Evolutionary conservation across 2,797 vertebrate genomes (phyloP), one percentile per base, ranked within the genome.

Genomic region (Pelochelys cantorii): DNA sequence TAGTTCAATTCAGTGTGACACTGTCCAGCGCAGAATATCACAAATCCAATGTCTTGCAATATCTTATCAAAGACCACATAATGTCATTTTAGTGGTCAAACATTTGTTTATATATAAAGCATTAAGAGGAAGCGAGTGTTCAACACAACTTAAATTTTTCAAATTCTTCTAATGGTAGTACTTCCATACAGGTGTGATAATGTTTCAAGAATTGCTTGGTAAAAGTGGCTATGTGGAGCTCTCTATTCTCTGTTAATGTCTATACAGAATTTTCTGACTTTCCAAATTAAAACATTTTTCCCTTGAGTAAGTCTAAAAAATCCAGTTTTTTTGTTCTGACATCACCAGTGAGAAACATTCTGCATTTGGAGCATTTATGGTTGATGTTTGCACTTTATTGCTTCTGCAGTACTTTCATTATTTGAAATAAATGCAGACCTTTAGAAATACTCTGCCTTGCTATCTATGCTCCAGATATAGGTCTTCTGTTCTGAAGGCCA

Each of bases 341-440:
- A 2, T 29, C n/a, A 57, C 62, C 55, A 1, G 37, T 87, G 11
- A 23, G 62, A 53, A 54, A 11, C 48, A 3, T 77, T 90, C 74
- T 85, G 60, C 68, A 79, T 81, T 77, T 81, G 79, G 56, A 85
- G 27, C 52, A 54, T 9, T 84, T 89, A 37, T 86, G 85, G 68
- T 68, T 68, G 62, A n/a, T 89, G 83, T 65, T 74, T n/a, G 80
- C 78, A 10, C 48, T 81, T 29, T 52, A 65, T 62, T 57, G 42
- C 57, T 1, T 5, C 77, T 83, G 85, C 80, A 7, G 9, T 54
- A 29, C 60, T 94, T 92, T 90, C 62, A 5, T 80, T 54, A 74
- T 90, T 86, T 90, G 77, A 92, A 85, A 31, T 62, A 10, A 89
- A 86, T 59, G 81, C 75, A 88, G 88, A 94, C 90, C 83, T 83